Base-by-base conservation (phyloP, 2,113 vertebrate species). In the Otocyon megalotis region DNA sequence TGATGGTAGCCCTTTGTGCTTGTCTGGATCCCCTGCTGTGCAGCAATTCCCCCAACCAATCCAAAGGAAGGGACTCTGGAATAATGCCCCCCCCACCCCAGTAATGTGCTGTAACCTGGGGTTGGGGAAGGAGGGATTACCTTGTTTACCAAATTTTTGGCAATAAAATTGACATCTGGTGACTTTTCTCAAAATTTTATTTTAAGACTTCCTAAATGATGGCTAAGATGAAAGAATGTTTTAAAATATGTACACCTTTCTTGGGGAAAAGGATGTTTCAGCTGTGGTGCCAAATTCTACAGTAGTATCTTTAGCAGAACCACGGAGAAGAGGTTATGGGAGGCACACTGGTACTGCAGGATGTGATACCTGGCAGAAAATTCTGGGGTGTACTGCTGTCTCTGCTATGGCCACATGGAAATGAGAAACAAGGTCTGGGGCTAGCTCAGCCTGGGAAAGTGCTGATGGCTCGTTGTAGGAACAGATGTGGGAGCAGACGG, bases 81-180 rank as follows among this genome's bases (percentile, higher is more conserved):
- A 69, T 74, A 56, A 71, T 19, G 76, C 22, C 80, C 53, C 71
- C 71, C n/a, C 37, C 71, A 43, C n/a, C 37, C 69, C 22, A 10
- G 56, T 72, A 53, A 83, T 20, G 7, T 54, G 56, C 16, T 5
- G 16, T 89, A 53, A 67, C 82, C n/a, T 94, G 32, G 14, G 26
- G 2, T 54, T 71, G 26, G 50, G 32, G 3, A 17, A 3, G 50
- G 16, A 26, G 30, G 16, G 8, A 67, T 62, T 76, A 50, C 50
- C n/a, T 83, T 93, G 79, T 97, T 93, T 91, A 96, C 77, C 62
- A 86, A 84, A 62, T 80, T 71, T 95, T 92, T 95, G 87, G 90
- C 92, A 97, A 97, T 97, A 97, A 97, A 95, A 67, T 30, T 90
- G 74, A 90, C 58, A 67, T 82, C 30, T 83, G 56, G 67, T 76